Percentiles rank a stretch among this genome's conserved stretches.
phyloP scores from a whole-genome alignment of 2,113 vertebrate species.

The Fregetta grallaria region DNA sequence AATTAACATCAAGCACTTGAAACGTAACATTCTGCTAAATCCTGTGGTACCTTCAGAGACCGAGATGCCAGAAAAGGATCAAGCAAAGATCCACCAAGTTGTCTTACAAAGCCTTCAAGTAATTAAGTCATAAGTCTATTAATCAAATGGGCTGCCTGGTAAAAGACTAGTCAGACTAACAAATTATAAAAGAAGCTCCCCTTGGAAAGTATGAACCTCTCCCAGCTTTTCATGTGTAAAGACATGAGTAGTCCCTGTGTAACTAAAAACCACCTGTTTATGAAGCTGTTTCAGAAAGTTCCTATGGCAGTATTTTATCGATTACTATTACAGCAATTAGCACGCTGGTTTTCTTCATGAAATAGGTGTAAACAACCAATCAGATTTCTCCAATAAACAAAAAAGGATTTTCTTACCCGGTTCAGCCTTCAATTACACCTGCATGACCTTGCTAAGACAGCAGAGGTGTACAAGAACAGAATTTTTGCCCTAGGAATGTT shows the following conservation, averaged over 20 bases:
- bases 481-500: background rate
- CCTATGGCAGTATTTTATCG: background rate
- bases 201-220: background rate
- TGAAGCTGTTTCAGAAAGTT: background rate
- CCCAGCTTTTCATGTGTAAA: background rate
- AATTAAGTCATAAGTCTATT: background rate
- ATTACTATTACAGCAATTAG: background rate
- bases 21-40: background rate
- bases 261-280: background rate
- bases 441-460: background rate
- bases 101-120: background rate
- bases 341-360: background rate
- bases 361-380: background rate
- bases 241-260: background rate
- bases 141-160: background rate
- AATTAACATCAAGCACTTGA: background rate
- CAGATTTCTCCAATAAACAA: background rate
- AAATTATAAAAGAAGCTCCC: background rate
- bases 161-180: background rate
- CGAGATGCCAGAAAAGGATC: background rate
- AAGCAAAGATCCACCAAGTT: background rate
- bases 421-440: constrained; percentile 39
- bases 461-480: background rate
- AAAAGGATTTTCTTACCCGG: background rate
- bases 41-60: background rate